phyloP scores from a whole-genome alignment of 2,113 vertebrate genomes.

The Girardinichthys multiradiatus region DNA sequence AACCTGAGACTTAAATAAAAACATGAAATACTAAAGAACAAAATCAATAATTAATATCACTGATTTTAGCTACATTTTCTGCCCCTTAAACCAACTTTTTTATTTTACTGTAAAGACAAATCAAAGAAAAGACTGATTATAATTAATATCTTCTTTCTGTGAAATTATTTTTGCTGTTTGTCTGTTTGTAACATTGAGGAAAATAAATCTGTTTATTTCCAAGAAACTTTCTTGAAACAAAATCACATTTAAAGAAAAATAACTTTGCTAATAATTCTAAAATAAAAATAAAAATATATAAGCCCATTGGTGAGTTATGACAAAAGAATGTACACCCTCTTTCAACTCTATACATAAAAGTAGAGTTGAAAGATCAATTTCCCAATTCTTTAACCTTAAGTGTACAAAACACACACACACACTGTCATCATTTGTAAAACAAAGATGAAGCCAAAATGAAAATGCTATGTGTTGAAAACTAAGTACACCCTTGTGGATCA shows the following conservation, averaged over 20 bases:
- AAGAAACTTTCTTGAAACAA: not conserved
- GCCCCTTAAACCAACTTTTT: not conserved
- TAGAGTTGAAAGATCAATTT: too few relatives aligned
- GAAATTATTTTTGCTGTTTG: not conserved
- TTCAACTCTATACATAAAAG: too few relatives aligned
- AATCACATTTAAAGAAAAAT: not conserved
- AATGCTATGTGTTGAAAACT: too few relatives aligned
- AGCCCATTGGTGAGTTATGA: too few relatives aligned
- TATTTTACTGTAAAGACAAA: not conserved
- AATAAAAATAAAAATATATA: too few relatives aligned
- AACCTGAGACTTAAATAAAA: not conserved
- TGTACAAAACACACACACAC: too few relatives aligned
- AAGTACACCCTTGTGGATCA: too few relatives aligned
- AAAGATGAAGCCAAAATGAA: too few relatives aligned
- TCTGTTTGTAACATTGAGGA: not conserved
- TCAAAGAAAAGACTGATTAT: not conserved
- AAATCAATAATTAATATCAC: not conserved
- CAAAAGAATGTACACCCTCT: too few relatives aligned
- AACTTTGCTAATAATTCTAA: too few relatives aligned
- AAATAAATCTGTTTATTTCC: not conserved
- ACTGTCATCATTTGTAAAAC: too few relatives aligned
- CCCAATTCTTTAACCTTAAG: too few relatives aligned
- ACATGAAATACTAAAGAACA: not conserved
- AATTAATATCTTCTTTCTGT: not conserved
- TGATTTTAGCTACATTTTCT: not conserved